phyloP scores from a whole-genome alignment of 2,113 vertebrate species.

The Nycticebus coucang region DNA sequence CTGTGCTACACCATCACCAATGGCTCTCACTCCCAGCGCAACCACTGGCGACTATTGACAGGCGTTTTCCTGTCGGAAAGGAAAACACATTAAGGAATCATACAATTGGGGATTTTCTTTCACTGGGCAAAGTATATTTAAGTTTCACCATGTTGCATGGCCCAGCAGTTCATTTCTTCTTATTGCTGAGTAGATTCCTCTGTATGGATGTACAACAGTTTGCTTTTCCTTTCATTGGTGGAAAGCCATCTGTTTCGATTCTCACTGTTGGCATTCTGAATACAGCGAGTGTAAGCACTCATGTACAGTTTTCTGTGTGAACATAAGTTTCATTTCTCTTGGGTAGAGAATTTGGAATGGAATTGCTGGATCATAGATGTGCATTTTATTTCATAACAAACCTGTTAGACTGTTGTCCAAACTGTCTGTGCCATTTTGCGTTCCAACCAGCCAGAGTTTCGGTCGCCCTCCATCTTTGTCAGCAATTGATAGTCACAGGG shows the following conservation, averaged over 20 bases:
- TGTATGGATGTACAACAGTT: not conserved
- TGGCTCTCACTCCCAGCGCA: not conserved
- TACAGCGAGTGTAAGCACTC: not conserved
- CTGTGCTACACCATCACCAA: not conserved
- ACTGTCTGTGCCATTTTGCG: not conserved
- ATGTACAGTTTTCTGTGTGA: not conserved
- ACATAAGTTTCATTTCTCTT: conserved; percentile 1
- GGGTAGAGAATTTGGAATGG: not conserved
- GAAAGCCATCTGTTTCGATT: not conserved
- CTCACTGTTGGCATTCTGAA: not conserved
- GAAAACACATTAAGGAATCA: not conserved
- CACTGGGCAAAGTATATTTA: not conserved
- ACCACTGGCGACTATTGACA: not conserved
- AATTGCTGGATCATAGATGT: not conserved
- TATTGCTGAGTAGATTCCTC: not conserved
- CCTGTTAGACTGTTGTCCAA: not conserved
- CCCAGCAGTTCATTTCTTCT: not conserved
- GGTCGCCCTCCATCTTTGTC: not conserved
- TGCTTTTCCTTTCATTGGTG: not conserved
- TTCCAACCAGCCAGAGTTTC: not conserved
- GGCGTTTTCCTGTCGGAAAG: not conserved
- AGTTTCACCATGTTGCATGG: not conserved
- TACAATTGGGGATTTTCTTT: not conserved
- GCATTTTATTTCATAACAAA: not conserved
- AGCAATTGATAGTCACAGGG: not conserved